Percentiles rank a stretch among this genome's conserved stretches.
Evolutionary conservation across 2,113 vertebrate species (phyloP).

Genomic region (Aspidoscelis tigris): DNA sequence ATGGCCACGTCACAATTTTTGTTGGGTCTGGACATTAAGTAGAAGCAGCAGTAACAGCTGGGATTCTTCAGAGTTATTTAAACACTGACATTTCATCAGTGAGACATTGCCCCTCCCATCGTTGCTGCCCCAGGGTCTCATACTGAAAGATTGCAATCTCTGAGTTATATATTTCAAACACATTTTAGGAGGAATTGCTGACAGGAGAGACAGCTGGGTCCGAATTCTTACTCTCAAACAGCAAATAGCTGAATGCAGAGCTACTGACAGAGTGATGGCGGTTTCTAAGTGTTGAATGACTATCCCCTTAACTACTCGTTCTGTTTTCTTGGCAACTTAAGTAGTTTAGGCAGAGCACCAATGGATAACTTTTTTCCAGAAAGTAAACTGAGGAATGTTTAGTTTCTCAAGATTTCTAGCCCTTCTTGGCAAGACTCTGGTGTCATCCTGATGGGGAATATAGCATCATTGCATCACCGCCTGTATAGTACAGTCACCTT

Average conservation of each 20-base stretch:
- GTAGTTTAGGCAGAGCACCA: accelerated
- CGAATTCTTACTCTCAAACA: not conserved
- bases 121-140: slow-evolving; percentile 16
- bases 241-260: not conserved
- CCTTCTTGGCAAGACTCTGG: not conserved
- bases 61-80: slow-evolving; percentile 36
- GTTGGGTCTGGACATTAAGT: slow-evolving; percentile 30
- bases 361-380: not conserved
- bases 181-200: slow-evolving; percentile 25
- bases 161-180: slow-evolving; percentile 24
- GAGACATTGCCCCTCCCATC: slow-evolving; percentile 12
- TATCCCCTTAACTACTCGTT: not conserved
- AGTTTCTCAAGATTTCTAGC: not conserved
- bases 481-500: no score
- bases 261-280: not conserved
- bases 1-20: slow-evolving; percentile 5
- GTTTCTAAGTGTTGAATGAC: not conserved
- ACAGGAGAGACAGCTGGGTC: slow-evolving; percentile 9
- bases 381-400: not conserved
- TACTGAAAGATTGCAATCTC: slow-evolving; percentile 31
- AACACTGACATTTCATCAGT: slow-evolving; percentile 28
- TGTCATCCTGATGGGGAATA: no score
- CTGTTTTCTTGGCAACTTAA: not conserved
- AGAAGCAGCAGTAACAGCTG: slow-evolving; percentile 37
- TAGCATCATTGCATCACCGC: no score